Percentiles rank a stretch among this genome's conserved stretches.
Evolutionary conservation across 35 echinoderm and acorn worm genomes (phyloP).

Genomic region (Stichopus chloronotus): DNA sequence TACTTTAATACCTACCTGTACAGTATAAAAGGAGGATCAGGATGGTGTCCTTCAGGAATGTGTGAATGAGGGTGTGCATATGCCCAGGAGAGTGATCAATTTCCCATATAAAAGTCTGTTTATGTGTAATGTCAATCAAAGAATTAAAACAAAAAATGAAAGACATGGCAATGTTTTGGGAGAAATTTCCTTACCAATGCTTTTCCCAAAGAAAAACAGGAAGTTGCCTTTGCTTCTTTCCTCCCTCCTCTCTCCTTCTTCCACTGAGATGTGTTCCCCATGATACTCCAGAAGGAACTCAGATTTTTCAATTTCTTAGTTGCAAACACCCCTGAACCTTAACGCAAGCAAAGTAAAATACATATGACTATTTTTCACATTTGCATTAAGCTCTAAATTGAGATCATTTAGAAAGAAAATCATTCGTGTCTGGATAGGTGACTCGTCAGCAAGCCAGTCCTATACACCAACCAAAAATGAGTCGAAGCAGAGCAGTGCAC

Average conservation of each 20-base stretch:
- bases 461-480: background rate
- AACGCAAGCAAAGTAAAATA: background rate
- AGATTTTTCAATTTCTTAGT: slow-evolving; percentile 4
- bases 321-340: slow-evolving; percentile 42
- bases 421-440: no score
- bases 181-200: background rate
- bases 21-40: background rate
- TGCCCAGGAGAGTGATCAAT: background rate
- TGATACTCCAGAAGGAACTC: slow-evolving; percentile 46
- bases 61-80: background rate
- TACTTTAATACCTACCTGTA: background rate
- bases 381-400: no score
- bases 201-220: slow-evolving; percentile 44
- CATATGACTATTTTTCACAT: no score
- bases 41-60: background rate
- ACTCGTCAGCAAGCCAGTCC: background rate
- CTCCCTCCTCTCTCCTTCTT: slow-evolving; percentile 11
- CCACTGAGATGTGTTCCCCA: slow-evolving; percentile 16
- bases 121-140: background rate
- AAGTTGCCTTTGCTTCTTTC: slow-evolving; percentile 33
- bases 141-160: background rate
- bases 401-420: no score
- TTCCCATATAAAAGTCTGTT: background rate
- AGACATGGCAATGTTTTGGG: background rate
- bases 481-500: background rate